Evolutionary conservation across 2,888 invertebrate genomes (phyloP).

Genomic region (Oasisia sp.): DNA sequence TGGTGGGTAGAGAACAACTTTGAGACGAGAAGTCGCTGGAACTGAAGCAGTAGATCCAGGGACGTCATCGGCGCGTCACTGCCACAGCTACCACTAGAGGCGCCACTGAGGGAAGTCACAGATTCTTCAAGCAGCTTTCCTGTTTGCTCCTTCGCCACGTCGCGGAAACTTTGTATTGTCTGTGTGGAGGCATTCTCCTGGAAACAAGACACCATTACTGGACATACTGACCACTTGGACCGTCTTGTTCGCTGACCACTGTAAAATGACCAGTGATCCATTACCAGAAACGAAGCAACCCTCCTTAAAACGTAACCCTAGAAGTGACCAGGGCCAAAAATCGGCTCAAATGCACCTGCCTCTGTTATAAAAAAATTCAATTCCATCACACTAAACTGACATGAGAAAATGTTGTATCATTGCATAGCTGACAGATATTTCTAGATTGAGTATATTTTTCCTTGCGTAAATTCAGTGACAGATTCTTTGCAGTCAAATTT

Average conservation of each 20-base stretch:
- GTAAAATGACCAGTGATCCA: too few relatives aligned
- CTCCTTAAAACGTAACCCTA: too few relatives aligned
- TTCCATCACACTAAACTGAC: too few relatives aligned
- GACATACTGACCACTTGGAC: neutral
- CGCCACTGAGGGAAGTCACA: constrained; percentile 6
- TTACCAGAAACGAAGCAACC: too few relatives aligned
- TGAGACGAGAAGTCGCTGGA: constrained; percentile 77
- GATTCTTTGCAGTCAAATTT: too few relatives aligned
- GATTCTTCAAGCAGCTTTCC: constrained; percentile 39
- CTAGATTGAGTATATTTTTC: too few relatives aligned
- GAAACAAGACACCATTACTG: constrained; percentile 30
- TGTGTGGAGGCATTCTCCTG: constrained; percentile 64
- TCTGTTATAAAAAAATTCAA: too few relatives aligned
- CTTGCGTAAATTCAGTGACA: too few relatives aligned
- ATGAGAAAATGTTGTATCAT: too few relatives aligned
- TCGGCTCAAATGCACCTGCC: too few relatives aligned
- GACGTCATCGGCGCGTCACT: constrained; percentile 65
- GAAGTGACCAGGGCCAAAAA: too few relatives aligned
- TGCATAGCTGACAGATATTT: too few relatives aligned
- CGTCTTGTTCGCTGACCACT: neutral
- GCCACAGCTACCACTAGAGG: neutral
- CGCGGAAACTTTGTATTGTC: constrained; percentile 60
- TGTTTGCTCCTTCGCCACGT: constrained; percentile 52
- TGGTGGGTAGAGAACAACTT: constrained; percentile 69
- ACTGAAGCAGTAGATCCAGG: constrained; percentile 74